phyloP scores from a whole-genome alignment of 1,140 invertebrate genomes.

The Bombus balteatus region DNA sequence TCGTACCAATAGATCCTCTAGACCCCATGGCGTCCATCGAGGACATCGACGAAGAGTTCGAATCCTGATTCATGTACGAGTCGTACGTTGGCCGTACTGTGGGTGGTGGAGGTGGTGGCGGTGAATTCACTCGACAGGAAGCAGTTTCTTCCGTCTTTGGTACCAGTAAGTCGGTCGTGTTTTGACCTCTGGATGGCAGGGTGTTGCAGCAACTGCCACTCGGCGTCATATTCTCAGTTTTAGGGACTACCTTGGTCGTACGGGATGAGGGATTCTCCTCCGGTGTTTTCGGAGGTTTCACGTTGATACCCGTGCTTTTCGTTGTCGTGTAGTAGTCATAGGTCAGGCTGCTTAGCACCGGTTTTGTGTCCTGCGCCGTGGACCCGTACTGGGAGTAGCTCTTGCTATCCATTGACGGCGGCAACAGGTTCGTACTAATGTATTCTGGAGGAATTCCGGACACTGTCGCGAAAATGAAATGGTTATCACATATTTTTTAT shows the following conservation, averaged over 20 bases:
- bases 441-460: conserved; percentile 80
- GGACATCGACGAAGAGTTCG: conserved; percentile 88
- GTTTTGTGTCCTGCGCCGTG: conserved; percentile 76
- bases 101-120: conserved; percentile 81
- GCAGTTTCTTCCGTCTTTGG: conserved; percentile 85
- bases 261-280: conserved; percentile 74
- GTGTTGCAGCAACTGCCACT: conserved; percentile 82
- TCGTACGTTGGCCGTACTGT: conserved; percentile 83
- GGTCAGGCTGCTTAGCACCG: conserved; percentile 76
- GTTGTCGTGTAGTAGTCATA: conserved; percentile 81
- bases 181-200: conserved; percentile 81
- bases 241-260: conserved; percentile 80
- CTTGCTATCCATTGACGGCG: conserved; percentile 79
- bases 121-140: conserved; percentile 79
- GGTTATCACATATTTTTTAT: not conserved
- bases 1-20: conserved; percentile 77
- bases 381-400: conserved; percentile 76
- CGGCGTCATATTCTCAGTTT: conserved; percentile 81
- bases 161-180: conserved; percentile 83
- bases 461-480: conserved; percentile 64
- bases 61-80: conserved; percentile 87
- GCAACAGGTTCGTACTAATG: conserved; percentile 80
- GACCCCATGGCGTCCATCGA: conserved; percentile 88
- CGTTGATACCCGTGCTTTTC: conserved; percentile 76
- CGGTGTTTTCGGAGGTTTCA: conserved; percentile 84